These are phyloP conservation scores for Geococcyx californianus DNA, from an alignment of 2,113 vertebrate species.

Conservation along the genomic window DNA sequence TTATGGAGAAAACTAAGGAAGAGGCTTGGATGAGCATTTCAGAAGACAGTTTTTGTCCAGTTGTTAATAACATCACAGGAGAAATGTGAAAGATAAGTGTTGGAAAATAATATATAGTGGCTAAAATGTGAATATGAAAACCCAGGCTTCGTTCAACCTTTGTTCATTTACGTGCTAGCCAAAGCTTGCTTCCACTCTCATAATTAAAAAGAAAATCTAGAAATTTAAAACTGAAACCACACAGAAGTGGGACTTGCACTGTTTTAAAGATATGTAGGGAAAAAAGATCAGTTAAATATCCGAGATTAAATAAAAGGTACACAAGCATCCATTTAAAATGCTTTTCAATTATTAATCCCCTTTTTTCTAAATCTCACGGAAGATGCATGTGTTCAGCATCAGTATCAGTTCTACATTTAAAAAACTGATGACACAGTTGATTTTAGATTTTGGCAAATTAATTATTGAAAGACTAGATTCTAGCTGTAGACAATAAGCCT, in stretches of 20 bases:
- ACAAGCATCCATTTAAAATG: neutral
- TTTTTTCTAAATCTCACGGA: neutral
- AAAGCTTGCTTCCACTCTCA: neutral
- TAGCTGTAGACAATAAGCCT: neutral
- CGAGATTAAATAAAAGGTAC: neutral
- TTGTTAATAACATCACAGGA: neutral
- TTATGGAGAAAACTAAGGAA: neutral
- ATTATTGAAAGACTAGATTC: neutral
- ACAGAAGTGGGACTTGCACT: neutral
- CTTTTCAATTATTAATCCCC: neutral
- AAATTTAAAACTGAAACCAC: neutral
- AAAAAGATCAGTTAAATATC: neutral
- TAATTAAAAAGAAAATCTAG: neutral
- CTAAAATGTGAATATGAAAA: constrained; percentile 22
- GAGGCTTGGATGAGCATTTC: neutral
- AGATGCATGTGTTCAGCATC: neutral
- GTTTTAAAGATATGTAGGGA: neutral
- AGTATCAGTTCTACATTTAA: neutral
- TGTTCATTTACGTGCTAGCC: neutral
- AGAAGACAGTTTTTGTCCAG: neutral
- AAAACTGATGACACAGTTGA: neutral
- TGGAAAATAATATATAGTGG: neutral
- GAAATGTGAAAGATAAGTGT: neutral
- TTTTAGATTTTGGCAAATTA: neutral
- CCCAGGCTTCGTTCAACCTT: neutral